Base-by-base conservation (phyloP, 1,140 invertebrate genomes). In the Drosophila mayri region DNA sequence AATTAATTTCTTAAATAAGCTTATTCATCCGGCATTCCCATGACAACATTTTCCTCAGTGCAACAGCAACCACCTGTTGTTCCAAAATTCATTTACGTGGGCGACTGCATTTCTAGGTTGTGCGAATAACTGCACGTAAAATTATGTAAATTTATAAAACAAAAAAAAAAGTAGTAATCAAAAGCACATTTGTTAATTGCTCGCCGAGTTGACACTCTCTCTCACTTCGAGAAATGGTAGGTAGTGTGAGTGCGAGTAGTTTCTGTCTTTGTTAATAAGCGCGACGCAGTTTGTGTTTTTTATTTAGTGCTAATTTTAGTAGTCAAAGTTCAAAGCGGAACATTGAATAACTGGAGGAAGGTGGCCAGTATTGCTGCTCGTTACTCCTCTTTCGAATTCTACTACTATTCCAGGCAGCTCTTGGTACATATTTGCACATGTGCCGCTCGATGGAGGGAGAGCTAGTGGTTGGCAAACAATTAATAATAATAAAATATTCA, bases 41-140 rank as follows among this genome's bases (percentile, higher is more conserved):
- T 28, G 16, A 0, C 1, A 30, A 0, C 25, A 50, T 30, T 55
- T 22, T 43, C 16, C n/a, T 61, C 57, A 22, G 16, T 64, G 55
- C 16, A 32, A 12, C 3, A 12, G 8, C 35, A 37, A 66, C 46
- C 68, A 63, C 57, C 40, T 74, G 74, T 76, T 60, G 46, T 41
- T 46, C 50, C 32, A 28, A 43, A 41, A 32, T 65, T 43, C 70
- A 9, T 40, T 50, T 71, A 83, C 81, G 80, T 82, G 80, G 67
- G 66, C 22, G 67, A 59, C 22, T 75, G 60, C 74, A 81, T 76
- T 64, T 41, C 59, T 70, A 20, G 18, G 32, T 54, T 67, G 68
- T 78, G 58, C 68, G 59, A 87, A 84, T 88, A 84, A 81, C 78
- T 68, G 84, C 84, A 88, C 84, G 84, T 88, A 74, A 74, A 84